Evolutionary conservation across 2,888 invertebrate genomes (phyloP).

Genomic region (Octodonta nipae): DNA sequence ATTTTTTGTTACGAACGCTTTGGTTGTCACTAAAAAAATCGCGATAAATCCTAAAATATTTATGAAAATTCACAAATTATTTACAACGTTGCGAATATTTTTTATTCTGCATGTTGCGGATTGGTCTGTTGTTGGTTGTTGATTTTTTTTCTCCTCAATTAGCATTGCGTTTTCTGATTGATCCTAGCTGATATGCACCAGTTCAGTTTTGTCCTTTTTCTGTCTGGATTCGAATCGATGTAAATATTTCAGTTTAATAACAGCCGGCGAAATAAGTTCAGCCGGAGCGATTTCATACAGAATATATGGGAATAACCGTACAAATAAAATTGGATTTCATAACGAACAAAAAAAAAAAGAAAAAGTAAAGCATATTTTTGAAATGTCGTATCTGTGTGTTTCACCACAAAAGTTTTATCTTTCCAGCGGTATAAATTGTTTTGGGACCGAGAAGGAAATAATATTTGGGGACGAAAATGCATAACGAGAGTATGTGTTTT

Average conservation of each 20-base stretch:
- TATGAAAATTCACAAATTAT: slow-evolving; percentile 23
- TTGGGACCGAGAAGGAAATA: slow-evolving; percentile 13
- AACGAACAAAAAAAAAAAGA: slow-evolving; percentile 8
- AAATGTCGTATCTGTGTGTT: slow-evolving; percentile 16
- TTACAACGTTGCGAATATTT: slow-evolving; percentile 22
- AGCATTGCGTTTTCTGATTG: slow-evolving; percentile 24
- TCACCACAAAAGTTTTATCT: slow-evolving; percentile 11
- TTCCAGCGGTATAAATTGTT: slow-evolving; percentile 14
- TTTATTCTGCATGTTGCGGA: too few species aligned
- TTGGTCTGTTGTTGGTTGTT: too few species aligned
- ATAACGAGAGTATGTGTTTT: background rate
- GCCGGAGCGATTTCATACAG: slow-evolving; percentile 16
- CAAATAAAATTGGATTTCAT: slow-evolving; percentile 19
- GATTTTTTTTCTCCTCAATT: slow-evolving; percentile 20
- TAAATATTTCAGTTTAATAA: slow-evolving; percentile 26
- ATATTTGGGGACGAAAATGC: slow-evolving; percentile 7
- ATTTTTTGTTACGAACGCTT: slow-evolving; percentile 21
- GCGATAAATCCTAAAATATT: slow-evolving; percentile 28
- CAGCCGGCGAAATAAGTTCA: slow-evolving; percentile 20
- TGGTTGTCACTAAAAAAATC: slow-evolving; percentile 18
- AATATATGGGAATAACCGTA: slow-evolving; percentile 19
- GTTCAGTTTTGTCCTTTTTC: slow-evolving; percentile 12
- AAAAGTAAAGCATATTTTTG: slow-evolving; percentile 12
- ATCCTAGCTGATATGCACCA: too few species aligned
- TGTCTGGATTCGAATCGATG: slow-evolving; percentile 24